Evolutionary conservation across 2,888 invertebrate genomes (phyloP), one percentile per base, ranked within the genome.

Genomic region (Drosophila barbarae): DNA sequence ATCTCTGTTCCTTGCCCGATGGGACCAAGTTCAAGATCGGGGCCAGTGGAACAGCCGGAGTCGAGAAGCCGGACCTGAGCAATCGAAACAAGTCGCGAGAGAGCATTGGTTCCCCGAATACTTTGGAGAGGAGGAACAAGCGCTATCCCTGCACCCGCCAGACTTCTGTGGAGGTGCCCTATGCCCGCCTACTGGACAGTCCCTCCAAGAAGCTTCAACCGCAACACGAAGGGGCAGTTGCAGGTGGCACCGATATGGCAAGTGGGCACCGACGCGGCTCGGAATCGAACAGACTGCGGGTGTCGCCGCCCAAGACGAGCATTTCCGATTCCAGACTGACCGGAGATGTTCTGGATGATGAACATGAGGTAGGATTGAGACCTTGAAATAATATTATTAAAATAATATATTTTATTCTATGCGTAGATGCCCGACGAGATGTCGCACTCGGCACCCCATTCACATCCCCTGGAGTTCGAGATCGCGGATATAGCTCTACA

Each of bases 321-420:
- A 93, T 94, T 4, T 96, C 96, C 0, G 96, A 96, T 89, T 96
- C 96, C 0, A 94, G 95, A 87, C 89, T 96, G 64, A 95, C 96
- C 1, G 93, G 95, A 1, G 95, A 95, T 87, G 79, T 86, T 18
- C 90, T 90, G 34, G 90, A 88, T 56, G 88, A 90, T 42, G 92
- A 92, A 71, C 91, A 92, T 18, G 91, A 90, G 73, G 85, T 90
- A 13, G 88, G 86, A 7, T 10, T 3, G 12, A 88, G 86, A 10
- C 12, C 2, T 23, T 21, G 12, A 38, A 38, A 2, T 23, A 0
- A 4, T 12, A 41, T 13, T 53, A 1, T 38, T 6, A 8, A 8
- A 3, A 3, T 13, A n/a, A 5, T 50, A 12, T 18, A n/a, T 18
- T 1, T 39, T 39, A 8, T 21, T 44, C 2, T 3, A 2, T 2